These are phyloP conservation scores for Drosophila chauvacae DNA, from an alignment of 1,140 invertebrate genomes.

Conservation along the genomic window DNA sequence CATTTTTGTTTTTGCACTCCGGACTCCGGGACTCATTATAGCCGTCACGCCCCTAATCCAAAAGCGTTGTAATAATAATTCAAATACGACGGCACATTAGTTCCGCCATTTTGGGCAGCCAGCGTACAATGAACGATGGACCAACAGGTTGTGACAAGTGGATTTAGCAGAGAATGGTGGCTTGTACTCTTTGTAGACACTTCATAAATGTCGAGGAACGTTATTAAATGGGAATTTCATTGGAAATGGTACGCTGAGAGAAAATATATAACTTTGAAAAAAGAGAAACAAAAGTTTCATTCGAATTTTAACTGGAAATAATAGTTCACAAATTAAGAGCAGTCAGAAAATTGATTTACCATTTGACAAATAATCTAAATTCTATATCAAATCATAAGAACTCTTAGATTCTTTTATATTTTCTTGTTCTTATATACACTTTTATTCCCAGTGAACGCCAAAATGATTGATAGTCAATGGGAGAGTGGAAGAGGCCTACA, in stretches of 20 bases:
- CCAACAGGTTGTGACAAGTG: slow-evolving; percentile 72
- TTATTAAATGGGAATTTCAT: slow-evolving; percentile 62
- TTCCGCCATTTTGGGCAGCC: slow-evolving; percentile 72
- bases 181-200: slow-evolving; percentile 48
- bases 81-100: slow-evolving; percentile 76
- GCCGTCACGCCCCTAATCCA: slow-evolving; percentile 33
- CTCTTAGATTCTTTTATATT: background rate
- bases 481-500: slow-evolving; percentile 14
- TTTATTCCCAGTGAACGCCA: background rate
- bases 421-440: background rate
- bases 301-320: background rate
- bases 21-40: slow-evolving; percentile 7
- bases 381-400: background rate
- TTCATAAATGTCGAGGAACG: slow-evolving; percentile 58
- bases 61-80: slow-evolving; percentile 72
- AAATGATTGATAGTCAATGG: slow-evolving; percentile 20
- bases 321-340: background rate
- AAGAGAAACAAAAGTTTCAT: background rate
- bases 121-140: slow-evolving; percentile 54
- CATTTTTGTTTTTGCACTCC: slow-evolving; percentile 37
- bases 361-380: background rate
- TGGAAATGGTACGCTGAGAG: slow-evolving; percentile 45
- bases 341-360: too few relatives aligned
- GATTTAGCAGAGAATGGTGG: slow-evolving; percentile 38
- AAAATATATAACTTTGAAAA: background rate